Base-by-base conservation (phyloP, 2,888 invertebrate species). In the Eupithecia exiguata region DNA sequence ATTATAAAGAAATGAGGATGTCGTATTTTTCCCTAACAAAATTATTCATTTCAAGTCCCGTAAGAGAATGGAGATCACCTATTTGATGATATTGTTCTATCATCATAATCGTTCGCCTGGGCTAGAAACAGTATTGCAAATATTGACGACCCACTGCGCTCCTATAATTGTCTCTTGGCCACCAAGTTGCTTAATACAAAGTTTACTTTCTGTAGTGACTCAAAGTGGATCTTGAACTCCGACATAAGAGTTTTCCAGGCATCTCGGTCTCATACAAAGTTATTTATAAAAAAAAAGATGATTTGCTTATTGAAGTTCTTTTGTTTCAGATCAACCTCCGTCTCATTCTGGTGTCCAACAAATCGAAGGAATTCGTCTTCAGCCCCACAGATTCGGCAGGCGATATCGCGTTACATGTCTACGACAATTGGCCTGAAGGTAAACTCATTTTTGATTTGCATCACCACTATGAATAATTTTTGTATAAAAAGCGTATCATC, bases 351-450 rank as follows among this genome's bases (percentile, higher is more conserved):
- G 99, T 99, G 91, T 99, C 98, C 94, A 99, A 99, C 86, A 99
- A 99, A 95, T 99, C 99, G 93, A 98, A 99, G 96, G 99, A 99
- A 96, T 99, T 99, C 96, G 96, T 98, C 89, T 99, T 99, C 95
- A 97, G 97, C 92, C 98, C 99, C 78, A 97, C 97, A 88, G 99
- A 99, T 95, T 99, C 99, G 81, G 99, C 99, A 86, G 98, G 99
- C 86, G 99, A 99, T 94, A 99, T 99, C 93, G 99, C 99, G 86
- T 98, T 99, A 95, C 97, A 98, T 95, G 99, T 99, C 89, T 99
- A 99, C 95, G 99, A 99, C 93, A 98, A 99, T 94, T 99, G 99
- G 99, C 99, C 99, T 79, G 97, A 98, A 96, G 99, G 99, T 99
- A 61, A 58, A 58, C 58, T 21, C 21, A 65, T 21, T 70, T 16